Evolutionary conservation across 2,113 vertebrate species (phyloP), one percentile per base, ranked within the genome.

Genomic region (Phyllostomus discolor): DNA sequence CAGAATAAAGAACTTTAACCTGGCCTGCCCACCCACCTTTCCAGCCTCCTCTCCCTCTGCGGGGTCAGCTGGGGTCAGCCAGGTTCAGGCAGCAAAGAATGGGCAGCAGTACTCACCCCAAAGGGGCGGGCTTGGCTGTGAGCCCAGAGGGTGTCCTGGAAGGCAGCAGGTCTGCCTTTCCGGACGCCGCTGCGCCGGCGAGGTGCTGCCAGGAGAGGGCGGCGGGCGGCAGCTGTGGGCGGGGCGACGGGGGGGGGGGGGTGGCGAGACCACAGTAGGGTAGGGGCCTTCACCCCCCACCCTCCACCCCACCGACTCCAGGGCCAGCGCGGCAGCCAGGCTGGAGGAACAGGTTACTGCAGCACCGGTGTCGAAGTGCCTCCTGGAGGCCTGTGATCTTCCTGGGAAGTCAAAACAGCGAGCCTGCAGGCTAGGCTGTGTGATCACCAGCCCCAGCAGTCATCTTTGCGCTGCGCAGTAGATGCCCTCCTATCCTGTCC

Each of bases 241-340:
- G 16, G 8, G 5, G 24, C 7, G 10, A 0, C 1, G 3, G 50
- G 3, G 16, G 7, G 5, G 24, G 6, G 10, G 0, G 1, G 4
- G 57, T 1, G 11, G 59, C 22, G 0, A 26, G 35, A 6, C 12
- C 7, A 19, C 66, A 0, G 17, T 3, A 5, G 66, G n/a, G 17
- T 15, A 0, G 16, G 41, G 19, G 6, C n/a, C 41, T 76, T 43
- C 43, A 43, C 83, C 87, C 81, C 92, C 48, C 43, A 31, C 41
- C 67, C 83, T 43, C 91, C 87, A 92, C 90, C 48, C 43, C 70
- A 33, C 48, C 43, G 2, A 97, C 94, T 1, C 31, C 0, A 0
- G 0, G 22, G 6, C 0, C 10, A 0, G 0, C 1, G 8, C 9
- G 43, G 15, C 43, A 26, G 46, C 46, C 8, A 2, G 6, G 7